Base-by-base conservation (phyloP, 1,140 invertebrate species). In the Eueides isabella region DNA sequence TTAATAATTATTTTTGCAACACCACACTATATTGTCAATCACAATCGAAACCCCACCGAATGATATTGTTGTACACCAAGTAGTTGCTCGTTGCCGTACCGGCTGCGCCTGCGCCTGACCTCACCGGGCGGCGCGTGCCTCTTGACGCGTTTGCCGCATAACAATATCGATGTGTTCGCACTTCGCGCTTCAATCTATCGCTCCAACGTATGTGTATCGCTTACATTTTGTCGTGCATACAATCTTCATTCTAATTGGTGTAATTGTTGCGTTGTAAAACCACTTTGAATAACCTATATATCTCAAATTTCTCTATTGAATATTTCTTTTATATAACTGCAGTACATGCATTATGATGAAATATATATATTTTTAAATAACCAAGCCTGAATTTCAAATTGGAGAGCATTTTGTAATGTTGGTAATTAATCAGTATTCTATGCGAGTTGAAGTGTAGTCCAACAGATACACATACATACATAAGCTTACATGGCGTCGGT, bases 121-220 rank as follows among this genome's bases (percentile, higher is more conserved):
- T 83, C 80, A 79, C 64, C 81, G 70, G 62, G 72, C 79, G 83
- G 83, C 87, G 87, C 85, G 86, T 89, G 87, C 86, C 82, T 79
- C 23, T 72, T 65, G 74, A 70, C 79, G 80, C 79, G 75, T 78
- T 84, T 72, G 72, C 41, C 82, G 85, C 85, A 84, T 86, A 85
- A 84, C 87, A 89, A 87, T 87, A 80, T 81, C 75, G 73, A 81
- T 79, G 78, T 74, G 76, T 74, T 77, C 72, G 66, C 73, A 66
- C 31, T 67, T 64, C 72, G 66, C 48, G 67, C 67, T 61, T 69
- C 67, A 69, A 69, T 67, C 48, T 55, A 23, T 26, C n/a, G n/a
- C n/a, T n/a, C 48, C 23, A 55, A 55, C 16, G 14, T 38, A 38
- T 38, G n/a, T 38, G 35, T 38, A 38, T 38, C 35, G 35, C 35